phyloP scores from a whole-genome alignment of 2,888 invertebrate species.

The Melanostoma scalare region DNA sequence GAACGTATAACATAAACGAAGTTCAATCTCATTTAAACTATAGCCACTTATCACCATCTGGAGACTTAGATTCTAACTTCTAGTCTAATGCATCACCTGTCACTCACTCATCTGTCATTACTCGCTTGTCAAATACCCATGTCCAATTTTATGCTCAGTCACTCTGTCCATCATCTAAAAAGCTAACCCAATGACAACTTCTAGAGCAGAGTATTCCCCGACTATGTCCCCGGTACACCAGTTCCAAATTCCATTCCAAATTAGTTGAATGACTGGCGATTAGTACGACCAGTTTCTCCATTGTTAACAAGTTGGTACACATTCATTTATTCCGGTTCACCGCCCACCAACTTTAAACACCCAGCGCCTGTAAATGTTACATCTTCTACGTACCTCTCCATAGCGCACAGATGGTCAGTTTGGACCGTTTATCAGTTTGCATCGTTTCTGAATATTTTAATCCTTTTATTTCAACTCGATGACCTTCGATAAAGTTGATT shows the following conservation, averaged over 20 bases:
- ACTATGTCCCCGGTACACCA: slow-evolving; percentile 8
- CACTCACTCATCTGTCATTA: slow-evolving; percentile 72
- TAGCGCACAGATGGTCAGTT: slow-evolving; percentile 57
- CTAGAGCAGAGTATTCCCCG: slow-evolving; percentile 1
- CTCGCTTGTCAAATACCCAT: slow-evolving; percentile 44
- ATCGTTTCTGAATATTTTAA: slow-evolving; percentile 66
- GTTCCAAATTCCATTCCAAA: slow-evolving; percentile 28
- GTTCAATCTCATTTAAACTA: slow-evolving; percentile 20
- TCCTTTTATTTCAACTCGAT: slow-evolving; percentile 72
- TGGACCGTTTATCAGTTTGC: slow-evolving; percentile 42
- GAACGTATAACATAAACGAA: too few relatives aligned
- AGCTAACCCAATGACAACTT: slow-evolving; percentile 12
- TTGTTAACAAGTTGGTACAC: slow-evolving; percentile 68
- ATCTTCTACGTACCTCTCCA: slow-evolving; percentile 21
- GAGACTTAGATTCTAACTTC: background rate
- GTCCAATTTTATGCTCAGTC: slow-evolving; percentile 55
- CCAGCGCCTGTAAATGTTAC: slow-evolving; percentile 17
- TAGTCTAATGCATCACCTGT: slow-evolving; percentile 43
- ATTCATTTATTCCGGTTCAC: slow-evolving; percentile 64
- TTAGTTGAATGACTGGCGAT: slow-evolving; percentile 68
- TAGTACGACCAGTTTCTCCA: slow-evolving; percentile 49
- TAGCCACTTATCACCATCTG: slow-evolving; percentile 29
- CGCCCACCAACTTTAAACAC: slow-evolving; percentile 33
- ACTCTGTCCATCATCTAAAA: slow-evolving; percentile 42
- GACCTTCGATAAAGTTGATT: slow-evolving; percentile 72